Evolutionary conservation across 2,888 invertebrate genomes (phyloP).

Genomic region (Tenthredo scrophulariae): DNA sequence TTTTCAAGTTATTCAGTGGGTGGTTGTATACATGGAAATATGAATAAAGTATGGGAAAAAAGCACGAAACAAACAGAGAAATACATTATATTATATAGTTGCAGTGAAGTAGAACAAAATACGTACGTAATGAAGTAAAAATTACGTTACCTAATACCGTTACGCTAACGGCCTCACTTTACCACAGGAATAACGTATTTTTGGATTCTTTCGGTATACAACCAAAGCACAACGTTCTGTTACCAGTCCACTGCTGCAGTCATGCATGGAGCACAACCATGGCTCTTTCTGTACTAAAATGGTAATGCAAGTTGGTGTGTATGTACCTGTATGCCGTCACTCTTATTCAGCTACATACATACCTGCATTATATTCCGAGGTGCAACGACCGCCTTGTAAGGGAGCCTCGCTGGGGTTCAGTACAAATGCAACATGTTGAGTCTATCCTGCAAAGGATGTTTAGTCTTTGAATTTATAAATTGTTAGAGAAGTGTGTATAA

Average conservation of each 20-base stretch:
- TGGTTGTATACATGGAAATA: not conserved
- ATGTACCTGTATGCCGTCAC: slow-evolving; percentile 8
- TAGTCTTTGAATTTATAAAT: not conserved
- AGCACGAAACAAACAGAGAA: not conserved
- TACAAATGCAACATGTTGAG: not conserved
- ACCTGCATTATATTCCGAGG: slow-evolving; percentile 21
- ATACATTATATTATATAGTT: not conserved
- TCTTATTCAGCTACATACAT: slow-evolving; percentile 6
- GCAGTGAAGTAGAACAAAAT: not conserved
- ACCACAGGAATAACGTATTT: slow-evolving; percentile 33
- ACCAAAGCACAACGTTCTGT: not conserved
- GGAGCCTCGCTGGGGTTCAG: not conserved
- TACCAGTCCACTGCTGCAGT: not conserved
- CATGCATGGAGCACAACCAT: not conserved
- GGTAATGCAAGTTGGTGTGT: slow-evolving; percentile 19
- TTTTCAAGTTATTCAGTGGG: not conserved
- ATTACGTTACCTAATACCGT: slow-evolving; percentile 29
- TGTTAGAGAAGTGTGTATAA: not conserved
- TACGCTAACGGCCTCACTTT: slow-evolving; percentile 23
- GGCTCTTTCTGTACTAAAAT: slow-evolving; percentile 22
- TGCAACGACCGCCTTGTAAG: slow-evolving; percentile 43
- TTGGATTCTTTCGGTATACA: slow-evolving; percentile 16
- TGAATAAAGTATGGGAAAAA: not conserved
- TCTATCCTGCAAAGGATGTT: not conserved
- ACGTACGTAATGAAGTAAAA: not conserved